Evolutionary conservation across 1,140 invertebrate genomes (phyloP), one percentile per base, ranked within the genome.

Genomic region (Lithobius niger): DNA sequence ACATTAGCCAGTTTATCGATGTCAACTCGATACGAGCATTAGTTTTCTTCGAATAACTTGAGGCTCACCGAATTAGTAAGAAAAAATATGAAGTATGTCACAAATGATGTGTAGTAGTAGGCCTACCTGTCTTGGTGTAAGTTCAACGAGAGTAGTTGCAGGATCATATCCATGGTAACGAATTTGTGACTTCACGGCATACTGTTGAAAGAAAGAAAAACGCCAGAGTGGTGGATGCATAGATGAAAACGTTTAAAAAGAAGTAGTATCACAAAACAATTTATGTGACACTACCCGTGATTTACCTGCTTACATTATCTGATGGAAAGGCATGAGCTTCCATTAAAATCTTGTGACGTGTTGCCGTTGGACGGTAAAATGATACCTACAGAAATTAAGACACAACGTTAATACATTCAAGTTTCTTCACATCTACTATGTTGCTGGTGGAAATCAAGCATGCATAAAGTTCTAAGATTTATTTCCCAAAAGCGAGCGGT

Each of bases 241-340:
- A 36, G n/a, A 36, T 36, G 31, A 6, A 36, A 36, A 36, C 6
- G n/a, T 36, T 6, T 10, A n/a, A 36, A 36, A 36, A 36, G n/a
- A n/a, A 36, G n/a, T 36, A n/a, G n/a, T n/a, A n/a, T n/a, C 31
- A 36, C 31, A 10, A 36, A 36, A 10, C n/a, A 6, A 36, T 36
- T 36, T 10, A 10, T 36, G n/a, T n/a, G n/a, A n/a, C n/a, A n/a
- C n/a, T n/a, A n/a, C n/a, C n/a, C n/a, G n/a, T n/a, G n/a, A n/a
- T 54, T 15, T 25, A 25, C 31, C n/a, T n/a, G n/a, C 56, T 69
- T 68, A 77, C 76, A 65, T 75, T 71, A 66, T 81, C 79, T 10
- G 78, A 79, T 3, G 77, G 77, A 64, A 81, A 82, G 0, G 78
- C 75, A 58, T 74, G 70, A 4, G 67, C 69, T 65, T 82, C 79